These are phyloP conservation scores for Brachyopa scutellaris DNA, from an alignment of 2,888 invertebrate species.

Conservation along the genomic window DNA sequence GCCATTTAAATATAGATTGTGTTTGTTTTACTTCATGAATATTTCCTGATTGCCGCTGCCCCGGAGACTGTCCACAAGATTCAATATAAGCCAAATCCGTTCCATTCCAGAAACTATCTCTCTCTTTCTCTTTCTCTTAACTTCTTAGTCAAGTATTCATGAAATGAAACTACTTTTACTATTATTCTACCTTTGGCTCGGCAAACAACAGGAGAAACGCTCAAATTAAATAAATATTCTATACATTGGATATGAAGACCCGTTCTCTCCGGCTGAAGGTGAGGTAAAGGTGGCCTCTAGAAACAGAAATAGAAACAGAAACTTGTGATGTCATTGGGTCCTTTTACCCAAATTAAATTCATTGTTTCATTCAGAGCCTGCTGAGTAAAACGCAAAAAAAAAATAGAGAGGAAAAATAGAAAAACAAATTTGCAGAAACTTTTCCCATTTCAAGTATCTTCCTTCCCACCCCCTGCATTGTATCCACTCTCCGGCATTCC, in stretches of 20 bases:
- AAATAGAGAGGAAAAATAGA: constrained; percentile 14
- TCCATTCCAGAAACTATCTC: background rate
- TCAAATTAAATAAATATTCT: constrained; percentile 58
- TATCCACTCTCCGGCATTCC: background rate
- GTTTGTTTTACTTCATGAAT: constrained; percentile 60
- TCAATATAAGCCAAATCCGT: constrained; percentile 45
- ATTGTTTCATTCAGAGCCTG: constrained; percentile 59
- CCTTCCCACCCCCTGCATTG: constrained; percentile 18
- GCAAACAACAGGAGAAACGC: constrained; percentile 21
- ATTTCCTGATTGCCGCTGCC: constrained; percentile 50
- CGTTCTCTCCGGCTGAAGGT: background rate
- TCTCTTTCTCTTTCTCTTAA: background rate
- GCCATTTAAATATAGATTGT: constrained; percentile 65
- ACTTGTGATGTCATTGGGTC: constrained; percentile 58
- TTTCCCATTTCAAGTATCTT: constrained; percentile 68
- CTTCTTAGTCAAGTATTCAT: constrained; percentile 30
- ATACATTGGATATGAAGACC: background rate
- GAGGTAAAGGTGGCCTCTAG: background rate
- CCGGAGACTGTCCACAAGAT: constrained; percentile 22
- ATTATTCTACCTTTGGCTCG: constrained; percentile 17
- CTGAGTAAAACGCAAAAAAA: background rate
- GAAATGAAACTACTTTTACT: constrained; percentile 36
- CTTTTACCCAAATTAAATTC: constrained; percentile 66
- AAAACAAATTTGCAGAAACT: constrained; percentile 64
- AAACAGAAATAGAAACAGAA: background rate